Percentiles rank a stretch among this genome's conserved stretches.
Conservation (phyloP, 2,113 vertebrate genomes). For the Empidonax alnorum region DNA sequence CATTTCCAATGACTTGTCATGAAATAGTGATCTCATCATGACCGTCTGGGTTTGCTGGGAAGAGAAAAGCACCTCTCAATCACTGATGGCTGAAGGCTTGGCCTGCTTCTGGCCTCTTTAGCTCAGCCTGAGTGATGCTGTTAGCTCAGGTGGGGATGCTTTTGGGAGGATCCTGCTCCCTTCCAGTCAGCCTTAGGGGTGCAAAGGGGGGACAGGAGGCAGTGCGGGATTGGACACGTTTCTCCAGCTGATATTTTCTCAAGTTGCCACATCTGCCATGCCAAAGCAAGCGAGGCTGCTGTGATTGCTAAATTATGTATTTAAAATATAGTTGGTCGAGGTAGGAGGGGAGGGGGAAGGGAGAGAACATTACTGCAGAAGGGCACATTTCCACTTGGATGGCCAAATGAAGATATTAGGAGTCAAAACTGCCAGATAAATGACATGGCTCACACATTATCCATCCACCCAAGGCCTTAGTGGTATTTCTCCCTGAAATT, state of each 20-base stretch:
- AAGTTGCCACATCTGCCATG: background rate
- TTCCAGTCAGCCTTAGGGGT: background rate
- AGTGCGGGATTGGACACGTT: fast-evolving
- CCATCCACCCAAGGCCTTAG: constrained; percentile 21
- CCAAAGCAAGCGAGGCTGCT: background rate
- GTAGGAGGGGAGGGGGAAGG: background rate
- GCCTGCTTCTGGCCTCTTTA: background rate
- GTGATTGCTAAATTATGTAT: background rate
- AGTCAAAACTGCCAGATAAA: background rate
- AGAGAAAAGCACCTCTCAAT: background rate
- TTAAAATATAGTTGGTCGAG: background rate
- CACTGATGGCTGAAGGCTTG: background rate
- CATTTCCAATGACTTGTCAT: background rate
- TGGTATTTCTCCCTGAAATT: constrained; percentile 14
- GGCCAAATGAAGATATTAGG: background rate
- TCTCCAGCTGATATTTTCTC: background rate
- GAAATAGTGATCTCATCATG: constrained; percentile 28
- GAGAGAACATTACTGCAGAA: background rate
- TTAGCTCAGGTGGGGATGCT: background rate
- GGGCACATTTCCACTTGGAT: background rate
- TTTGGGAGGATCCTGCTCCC: background rate
- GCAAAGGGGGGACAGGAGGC: fast-evolving
- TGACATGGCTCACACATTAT: constrained; percentile 15
- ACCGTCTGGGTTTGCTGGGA: background rate
- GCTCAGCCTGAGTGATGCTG: background rate